Evolutionary conservation across 1,140 invertebrate species (phyloP).

Genomic region (Triops longicaudatus): DNA sequence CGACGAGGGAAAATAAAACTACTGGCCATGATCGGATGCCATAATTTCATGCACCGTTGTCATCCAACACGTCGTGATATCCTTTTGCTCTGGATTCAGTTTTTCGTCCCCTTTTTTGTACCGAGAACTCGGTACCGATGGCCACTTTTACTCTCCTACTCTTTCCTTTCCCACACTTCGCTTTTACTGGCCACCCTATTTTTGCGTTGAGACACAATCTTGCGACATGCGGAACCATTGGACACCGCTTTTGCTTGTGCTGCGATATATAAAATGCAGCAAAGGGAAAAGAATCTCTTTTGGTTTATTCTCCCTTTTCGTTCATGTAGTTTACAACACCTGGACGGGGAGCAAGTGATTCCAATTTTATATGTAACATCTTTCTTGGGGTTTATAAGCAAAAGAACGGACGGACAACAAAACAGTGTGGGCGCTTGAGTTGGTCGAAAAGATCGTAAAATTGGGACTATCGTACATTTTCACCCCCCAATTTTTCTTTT

Average conservation of each 20-base stretch:
- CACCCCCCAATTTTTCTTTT: not conserved
- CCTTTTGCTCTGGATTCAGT: not conserved
- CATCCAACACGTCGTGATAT: not conserved
- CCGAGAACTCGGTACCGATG: not conserved
- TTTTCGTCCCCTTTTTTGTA: not conserved
- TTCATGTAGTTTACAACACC: not conserved
- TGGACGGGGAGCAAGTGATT: not conserved
- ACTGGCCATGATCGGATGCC: not conserved
- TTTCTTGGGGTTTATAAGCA: not conserved
- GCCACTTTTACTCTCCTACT: not conserved
- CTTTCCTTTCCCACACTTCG: not conserved
- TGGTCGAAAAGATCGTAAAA: not conserved
- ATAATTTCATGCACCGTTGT: slow-evolving; percentile 12
- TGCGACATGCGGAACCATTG: not conserved
- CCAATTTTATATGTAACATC: not conserved
- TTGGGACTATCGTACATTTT: not conserved
- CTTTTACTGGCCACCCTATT: not conserved
- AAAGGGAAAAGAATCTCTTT: not conserved
- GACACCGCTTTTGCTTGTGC: not conserved
- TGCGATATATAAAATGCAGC: too few species aligned
- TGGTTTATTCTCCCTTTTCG: not conserved
- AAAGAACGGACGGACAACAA: not conserved
- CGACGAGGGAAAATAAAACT: not conserved
- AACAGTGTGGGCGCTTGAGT: not conserved
- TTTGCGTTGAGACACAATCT: not conserved